Percentiles rank a stretch among this genome's conserved stretches.
Conservation (phyloP, 1,140 invertebrate species). For the Drosophila lini region DNA sequence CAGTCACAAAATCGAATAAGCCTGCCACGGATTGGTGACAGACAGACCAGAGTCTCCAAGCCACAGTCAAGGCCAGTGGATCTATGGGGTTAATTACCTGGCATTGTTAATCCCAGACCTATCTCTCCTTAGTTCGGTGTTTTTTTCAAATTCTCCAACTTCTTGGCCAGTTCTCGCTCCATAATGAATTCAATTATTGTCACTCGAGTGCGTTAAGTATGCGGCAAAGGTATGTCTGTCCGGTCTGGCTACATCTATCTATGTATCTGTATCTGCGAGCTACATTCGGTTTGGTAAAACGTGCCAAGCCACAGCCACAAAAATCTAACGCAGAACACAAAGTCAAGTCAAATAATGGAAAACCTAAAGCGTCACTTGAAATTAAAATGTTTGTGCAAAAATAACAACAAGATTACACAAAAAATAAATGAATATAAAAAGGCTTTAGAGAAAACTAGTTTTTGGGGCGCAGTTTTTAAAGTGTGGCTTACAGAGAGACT, state of each 20-base stretch:
- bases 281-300: constrained; percentile 46
- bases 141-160: constrained; percentile 27
- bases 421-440: constrained; percentile 39
- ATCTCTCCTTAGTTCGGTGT: constrained; percentile 36
- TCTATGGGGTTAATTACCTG: constrained; percentile 79
- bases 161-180: constrained; percentile 34
- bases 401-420: constrained; percentile 28
- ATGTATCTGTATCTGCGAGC: constrained; percentile 54
- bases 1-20: constrained; percentile 62
- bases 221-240: constrained; percentile 61
- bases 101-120: constrained; percentile 78
- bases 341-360: constrained; percentile 45
- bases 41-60: constrained; percentile 10
- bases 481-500: neutral
- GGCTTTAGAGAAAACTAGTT: constrained; percentile 63
- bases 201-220: constrained; percentile 82
- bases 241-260: constrained; percentile 20
- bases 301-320: constrained; percentile 36
- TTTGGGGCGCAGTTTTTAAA: constrained; percentile 25
- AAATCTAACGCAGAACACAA: constrained; percentile 39
- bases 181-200: constrained; percentile 84
- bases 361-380: constrained; percentile 70
- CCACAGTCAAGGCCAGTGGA: constrained; percentile 62
- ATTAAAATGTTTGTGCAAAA: constrained; percentile 70
- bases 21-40: constrained; percentile 21